phyloP scores from a whole-genome alignment of 2,113 vertebrate genomes.

The Silurus asotus region DNA sequence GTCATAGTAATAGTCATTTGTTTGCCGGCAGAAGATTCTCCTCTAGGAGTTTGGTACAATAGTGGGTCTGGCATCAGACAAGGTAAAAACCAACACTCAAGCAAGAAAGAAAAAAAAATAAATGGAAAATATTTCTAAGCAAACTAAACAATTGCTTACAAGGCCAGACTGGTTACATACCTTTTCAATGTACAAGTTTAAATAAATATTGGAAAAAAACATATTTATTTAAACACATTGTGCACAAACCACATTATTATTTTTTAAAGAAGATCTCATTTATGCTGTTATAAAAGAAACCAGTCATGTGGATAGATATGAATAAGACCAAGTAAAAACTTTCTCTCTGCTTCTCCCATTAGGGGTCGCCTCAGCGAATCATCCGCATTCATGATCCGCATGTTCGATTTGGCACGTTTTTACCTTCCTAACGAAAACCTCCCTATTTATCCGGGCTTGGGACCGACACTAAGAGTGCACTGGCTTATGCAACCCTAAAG shows the following conservation, averaged over 20 bases:
- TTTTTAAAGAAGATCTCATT: not conserved
- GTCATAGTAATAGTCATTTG: slow-evolving; percentile 49
- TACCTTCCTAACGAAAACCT: too few species aligned
- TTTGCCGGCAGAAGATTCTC: slow-evolving; percentile 47
- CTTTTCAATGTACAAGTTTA: not conserved
- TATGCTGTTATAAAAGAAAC: not conserved
- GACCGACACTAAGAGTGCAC: too few species aligned
- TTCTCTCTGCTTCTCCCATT: too few species aligned
- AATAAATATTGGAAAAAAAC: not conserved
- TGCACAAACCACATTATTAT: not conserved
- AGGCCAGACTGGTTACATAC: not conserved
- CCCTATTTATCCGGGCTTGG: too few species aligned
- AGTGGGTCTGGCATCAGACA: slow-evolving; percentile 37
- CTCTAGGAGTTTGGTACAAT: slow-evolving; percentile 39
- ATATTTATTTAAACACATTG: not conserved
- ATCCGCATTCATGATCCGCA: too few species aligned
- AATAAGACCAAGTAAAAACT: not conserved
- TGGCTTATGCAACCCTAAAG: too few species aligned
- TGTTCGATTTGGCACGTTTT: too few species aligned
- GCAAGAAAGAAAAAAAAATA: slow-evolving; percentile 13
- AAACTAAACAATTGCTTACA: slow-evolving; percentile 5
- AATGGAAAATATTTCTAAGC: slow-evolving; percentile 5
- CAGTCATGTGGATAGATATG: not conserved
- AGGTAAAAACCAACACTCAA: slow-evolving; percentile 38
- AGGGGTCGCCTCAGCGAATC: too few species aligned